These are phyloP conservation scores for Nebria brevicollis DNA, from an alignment of 2,888 invertebrate species.

Conservation along the genomic window DNA sequence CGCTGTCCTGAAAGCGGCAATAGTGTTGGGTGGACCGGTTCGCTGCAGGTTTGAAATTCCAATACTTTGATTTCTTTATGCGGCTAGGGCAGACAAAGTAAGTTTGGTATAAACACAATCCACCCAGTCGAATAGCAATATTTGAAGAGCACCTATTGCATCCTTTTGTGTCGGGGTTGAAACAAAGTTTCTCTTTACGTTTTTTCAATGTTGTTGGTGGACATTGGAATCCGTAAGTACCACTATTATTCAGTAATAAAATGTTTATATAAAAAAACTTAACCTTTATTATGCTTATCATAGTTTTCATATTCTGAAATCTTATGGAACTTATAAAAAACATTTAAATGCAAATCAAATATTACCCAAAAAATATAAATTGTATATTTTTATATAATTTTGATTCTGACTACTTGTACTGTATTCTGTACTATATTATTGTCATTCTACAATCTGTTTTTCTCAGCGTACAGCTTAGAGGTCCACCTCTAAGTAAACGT, in stretches of 20 bases:
- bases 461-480: background rate
- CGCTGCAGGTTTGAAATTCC: slow-evolving; percentile 24
- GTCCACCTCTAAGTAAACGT: background rate
- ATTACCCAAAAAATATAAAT: too few species aligned
- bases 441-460: too few species aligned
- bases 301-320: too few species aligned
- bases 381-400: too few species aligned
- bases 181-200: slow-evolving; percentile 44
- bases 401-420: too few species aligned
- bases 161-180: slow-evolving; percentile 17
- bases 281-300: background rate
- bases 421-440: too few species aligned
- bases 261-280: background rate
- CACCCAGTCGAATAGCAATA: slow-evolving; percentile 29
- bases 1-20: background rate
- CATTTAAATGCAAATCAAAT: too few species aligned
- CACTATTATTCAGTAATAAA: slow-evolving; percentile 23
- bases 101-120: slow-evolving; percentile 44
- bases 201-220: slow-evolving; percentile 35
- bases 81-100: slow-evolving; percentile 38
- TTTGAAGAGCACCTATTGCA: slow-evolving; percentile 42
- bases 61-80: slow-evolving; percentile 45
- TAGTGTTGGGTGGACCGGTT: background rate
- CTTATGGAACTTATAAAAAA: too few species aligned
- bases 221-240: slow-evolving; percentile 32